A percentile compares a stretch with the other conserved stretches of the same genome.
phyloP scores from a whole-genome alignment of 2,113 vertebrate species.

The Hydropotes inermis region DNA sequence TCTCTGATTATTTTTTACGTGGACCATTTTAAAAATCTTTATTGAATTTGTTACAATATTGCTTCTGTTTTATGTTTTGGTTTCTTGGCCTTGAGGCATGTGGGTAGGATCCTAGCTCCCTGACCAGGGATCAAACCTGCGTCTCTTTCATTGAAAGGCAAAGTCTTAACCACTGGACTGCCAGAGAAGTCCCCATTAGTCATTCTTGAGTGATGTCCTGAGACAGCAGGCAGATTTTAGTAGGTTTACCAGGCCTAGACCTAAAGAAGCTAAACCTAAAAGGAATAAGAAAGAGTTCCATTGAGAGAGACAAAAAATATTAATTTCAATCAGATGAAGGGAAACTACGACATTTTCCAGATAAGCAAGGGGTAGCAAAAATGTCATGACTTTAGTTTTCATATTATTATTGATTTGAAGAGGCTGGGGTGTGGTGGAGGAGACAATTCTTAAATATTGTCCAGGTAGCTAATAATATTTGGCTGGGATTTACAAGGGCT shows the following conservation, averaged over 20 bases:
- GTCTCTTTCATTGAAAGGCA: neutral
- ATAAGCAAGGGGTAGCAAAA: neutral
- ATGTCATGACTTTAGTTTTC: neutral
- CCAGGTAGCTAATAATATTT: neutral
- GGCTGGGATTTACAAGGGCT: neutral
- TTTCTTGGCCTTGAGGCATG: neutral
- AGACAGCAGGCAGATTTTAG: neutral
- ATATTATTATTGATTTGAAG: neutral
- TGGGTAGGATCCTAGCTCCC: neutral
- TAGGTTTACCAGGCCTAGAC: neutral
- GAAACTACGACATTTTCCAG: neutral
- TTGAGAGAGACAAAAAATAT: neutral
- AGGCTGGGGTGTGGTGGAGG: neutral
- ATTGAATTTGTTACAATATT: neutral
- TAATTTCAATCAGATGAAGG: neutral
- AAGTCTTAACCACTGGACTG: neutral
- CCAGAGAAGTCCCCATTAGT: neutral
- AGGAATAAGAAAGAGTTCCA: neutral
- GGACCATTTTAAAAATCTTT: neutral
- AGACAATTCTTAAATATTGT: neutral
- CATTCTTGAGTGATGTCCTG: neutral
- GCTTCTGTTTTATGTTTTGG: neutral
- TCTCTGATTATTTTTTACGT: neutral
- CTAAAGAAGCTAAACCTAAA: neutral
- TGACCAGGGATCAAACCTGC: neutral